Evolutionary conservation across 2,113 vertebrate species (phyloP).

Genomic region (Dermatemys mawii): DNA sequence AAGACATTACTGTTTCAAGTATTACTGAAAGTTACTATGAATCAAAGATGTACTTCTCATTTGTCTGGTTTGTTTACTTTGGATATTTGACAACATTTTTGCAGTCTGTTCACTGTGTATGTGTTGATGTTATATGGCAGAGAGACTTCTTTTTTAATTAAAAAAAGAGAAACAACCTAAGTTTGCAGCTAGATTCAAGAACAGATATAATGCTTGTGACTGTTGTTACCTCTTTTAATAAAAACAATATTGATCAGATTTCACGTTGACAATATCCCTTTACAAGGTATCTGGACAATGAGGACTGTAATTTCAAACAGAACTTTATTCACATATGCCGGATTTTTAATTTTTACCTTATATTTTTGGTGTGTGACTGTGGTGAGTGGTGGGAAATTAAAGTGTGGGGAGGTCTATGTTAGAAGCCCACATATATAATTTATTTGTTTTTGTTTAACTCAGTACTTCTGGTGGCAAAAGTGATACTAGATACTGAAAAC

Average conservation of each 20-base stretch:
- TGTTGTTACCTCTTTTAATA: background rate
- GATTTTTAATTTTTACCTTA: background rate
- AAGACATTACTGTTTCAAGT: background rate
- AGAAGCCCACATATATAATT: background rate
- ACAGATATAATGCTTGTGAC: background rate
- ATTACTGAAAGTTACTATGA: background rate
- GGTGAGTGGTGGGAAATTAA: background rate
- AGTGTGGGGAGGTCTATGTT: fast-evolving
- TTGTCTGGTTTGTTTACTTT: background rate
- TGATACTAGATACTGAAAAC: background rate
- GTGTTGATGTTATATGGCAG: background rate
- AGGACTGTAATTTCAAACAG: background rate
- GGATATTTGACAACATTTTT: background rate
- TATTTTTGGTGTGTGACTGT: background rate
- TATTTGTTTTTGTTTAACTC: background rate
- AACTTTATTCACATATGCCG: background rate
- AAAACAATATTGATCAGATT: background rate
- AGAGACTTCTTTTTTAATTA: background rate
- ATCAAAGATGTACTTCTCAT: background rate
- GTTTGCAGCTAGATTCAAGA: background rate
- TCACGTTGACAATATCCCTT: fast-evolving
- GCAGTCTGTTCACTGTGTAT: background rate
- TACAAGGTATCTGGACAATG: background rate
- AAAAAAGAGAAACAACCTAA: background rate
- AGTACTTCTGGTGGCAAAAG: background rate